A percentile compares a stretch with the other conserved stretches of the same genome.
Evolutionary conservation across 2,113 vertebrate species (phyloP).

Genomic region (Carassius auratus): DNA sequence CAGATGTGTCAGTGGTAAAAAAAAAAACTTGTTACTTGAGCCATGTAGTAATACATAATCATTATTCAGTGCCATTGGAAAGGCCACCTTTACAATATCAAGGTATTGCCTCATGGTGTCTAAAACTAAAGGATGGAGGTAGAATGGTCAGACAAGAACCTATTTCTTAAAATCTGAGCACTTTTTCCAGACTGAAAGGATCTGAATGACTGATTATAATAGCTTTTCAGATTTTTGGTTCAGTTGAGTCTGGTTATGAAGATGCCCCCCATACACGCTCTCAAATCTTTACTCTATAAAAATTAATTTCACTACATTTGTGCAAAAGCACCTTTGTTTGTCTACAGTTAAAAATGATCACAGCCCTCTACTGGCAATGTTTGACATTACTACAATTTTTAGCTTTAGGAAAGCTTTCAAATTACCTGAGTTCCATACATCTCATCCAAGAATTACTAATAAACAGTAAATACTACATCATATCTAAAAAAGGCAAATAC

Average conservation of each 20-base stretch:
- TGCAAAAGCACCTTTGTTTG: not conserved
- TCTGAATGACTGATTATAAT: too few relatives aligned
- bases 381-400: not conserved
- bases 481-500: slow-evolving; percentile 1
- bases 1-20: slow-evolving; percentile 17
- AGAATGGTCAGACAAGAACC: slow-evolving; percentile 20
- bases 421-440: slow-evolving; percentile 12
- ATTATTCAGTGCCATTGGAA: not conserved
- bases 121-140: slow-evolving; percentile 10
- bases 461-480: slow-evolving; percentile 2
- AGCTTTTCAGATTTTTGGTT: too few relatives aligned
- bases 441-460: not conserved
- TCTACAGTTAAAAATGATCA: not conserved
- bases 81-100: not conserved
- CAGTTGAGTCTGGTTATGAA: not conserved
- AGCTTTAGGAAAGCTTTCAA: not conserved
- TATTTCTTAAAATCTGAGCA: not conserved
- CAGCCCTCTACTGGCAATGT: slow-evolving; percentile 23
- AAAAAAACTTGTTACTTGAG: not conserved
- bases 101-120: not conserved
- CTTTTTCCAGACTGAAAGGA: not conserved
- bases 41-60: not conserved
- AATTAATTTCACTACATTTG: not conserved
- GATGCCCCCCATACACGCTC: not conserved
- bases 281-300: not conserved